These are phyloP conservation scores for Gymnopithys bicolor DNA, from an alignment of 2,797 vertebrate species.

Conservation along the genomic window DNA sequence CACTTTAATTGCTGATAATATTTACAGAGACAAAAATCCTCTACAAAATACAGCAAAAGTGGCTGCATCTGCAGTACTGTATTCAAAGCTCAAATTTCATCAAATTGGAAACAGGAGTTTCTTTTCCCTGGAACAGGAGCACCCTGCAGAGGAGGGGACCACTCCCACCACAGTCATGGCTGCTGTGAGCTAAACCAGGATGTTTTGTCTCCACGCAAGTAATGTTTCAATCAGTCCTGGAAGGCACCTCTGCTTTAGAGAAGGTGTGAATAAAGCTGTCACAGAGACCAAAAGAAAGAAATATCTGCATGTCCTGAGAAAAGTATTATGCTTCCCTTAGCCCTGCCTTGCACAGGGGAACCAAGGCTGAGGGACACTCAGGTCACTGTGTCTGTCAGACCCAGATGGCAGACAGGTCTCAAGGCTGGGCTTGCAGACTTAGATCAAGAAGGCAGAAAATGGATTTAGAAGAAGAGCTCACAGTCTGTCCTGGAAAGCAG, in stretches of 20 bases:
- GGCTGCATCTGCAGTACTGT: not conserved
- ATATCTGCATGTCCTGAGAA: not conserved
- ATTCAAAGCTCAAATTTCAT: not conserved
- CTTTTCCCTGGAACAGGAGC: not conserved
- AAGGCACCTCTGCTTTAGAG: not conserved
- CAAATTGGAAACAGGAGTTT: rapidly evolving
- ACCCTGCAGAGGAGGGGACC: not conserved
- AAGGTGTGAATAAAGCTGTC: not conserved
- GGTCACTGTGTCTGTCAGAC: not conserved
- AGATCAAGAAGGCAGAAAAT: not conserved
- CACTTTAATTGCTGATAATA: not conserved
- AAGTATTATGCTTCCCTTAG: not conserved
- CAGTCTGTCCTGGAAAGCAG: not conserved
- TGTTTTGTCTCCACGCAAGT: rapidly evolving
- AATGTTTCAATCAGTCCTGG: not conserved
- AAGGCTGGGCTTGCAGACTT: not conserved
- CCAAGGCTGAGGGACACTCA: not conserved
- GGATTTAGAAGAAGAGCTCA: not conserved
- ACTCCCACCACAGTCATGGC: not conserved
- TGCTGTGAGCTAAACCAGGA: not conserved
- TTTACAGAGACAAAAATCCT: not conserved
- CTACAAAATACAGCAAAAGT: not conserved
- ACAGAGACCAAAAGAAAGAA: not conserved
- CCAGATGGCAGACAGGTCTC: not conserved
- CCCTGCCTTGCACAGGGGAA: not conserved